Conservation (phyloP, 2,113 vertebrate genomes). For the Nycticebus coucang region DNA sequence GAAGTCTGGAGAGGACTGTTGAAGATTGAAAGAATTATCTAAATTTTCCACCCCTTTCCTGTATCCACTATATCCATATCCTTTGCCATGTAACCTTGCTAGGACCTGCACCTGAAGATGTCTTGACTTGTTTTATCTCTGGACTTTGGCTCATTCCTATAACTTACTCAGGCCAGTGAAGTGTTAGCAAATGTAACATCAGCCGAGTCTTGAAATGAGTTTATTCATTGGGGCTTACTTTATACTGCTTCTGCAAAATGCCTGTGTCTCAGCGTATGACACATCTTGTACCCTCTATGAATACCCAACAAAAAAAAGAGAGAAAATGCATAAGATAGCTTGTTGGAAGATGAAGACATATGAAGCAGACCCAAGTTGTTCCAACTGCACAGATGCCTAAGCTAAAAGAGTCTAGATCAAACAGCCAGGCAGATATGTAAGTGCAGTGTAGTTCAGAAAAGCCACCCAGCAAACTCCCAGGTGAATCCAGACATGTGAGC, state of each 20-base stretch:
- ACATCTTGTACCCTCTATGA: too few relatives aligned
- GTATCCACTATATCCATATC: not conserved
- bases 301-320: too few relatives aligned
- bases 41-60: not conserved
- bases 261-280: not conserved
- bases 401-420: not conserved
- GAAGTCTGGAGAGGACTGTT: not conserved
- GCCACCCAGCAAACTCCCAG: not conserved
- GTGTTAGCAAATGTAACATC: not conserved
- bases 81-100: not conserved
- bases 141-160: not conserved
- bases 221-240: not conserved
- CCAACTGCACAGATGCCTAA: not conserved
- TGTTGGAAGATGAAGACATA: not conserved
- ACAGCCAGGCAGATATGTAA: not conserved
- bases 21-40: not conserved
- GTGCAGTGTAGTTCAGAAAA: not conserved
- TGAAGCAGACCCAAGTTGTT: not conserved
- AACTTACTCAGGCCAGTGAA: not conserved
- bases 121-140: not conserved
- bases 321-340: not conserved
- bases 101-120: not conserved
- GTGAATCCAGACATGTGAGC: not conserved
- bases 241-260: not conserved
- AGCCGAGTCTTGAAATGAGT: not conserved